A percentile compares a stretch with the other conserved stretches of the same genome.
Evolutionary conservation across 2,113 vertebrate genomes (phyloP).

Genomic region (Rhinoptilus africanus): DNA sequence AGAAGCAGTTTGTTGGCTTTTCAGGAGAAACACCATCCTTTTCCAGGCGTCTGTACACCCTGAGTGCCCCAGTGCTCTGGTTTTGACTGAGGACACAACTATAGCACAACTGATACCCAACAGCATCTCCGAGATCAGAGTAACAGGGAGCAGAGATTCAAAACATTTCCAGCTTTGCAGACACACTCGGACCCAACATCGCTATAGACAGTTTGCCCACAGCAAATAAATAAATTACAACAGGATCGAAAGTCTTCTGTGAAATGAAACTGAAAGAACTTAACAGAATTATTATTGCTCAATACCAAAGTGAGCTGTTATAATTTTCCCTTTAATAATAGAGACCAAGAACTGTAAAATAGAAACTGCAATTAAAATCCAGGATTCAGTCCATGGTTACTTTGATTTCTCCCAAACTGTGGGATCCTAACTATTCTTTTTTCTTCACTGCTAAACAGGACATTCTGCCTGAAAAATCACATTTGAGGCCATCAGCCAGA

Average conservation of each 20-base stretch:
- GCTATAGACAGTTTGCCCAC: neutral
- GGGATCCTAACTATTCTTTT: neutral
- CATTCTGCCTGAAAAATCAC: neutral
- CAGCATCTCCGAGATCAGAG: neutral
- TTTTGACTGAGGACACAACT: neutral
- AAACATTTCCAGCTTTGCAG: neutral
- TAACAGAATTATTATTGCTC: neutral
- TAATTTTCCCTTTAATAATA: neutral
- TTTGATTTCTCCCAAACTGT: rapidly evolving
- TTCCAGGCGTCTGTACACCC: neutral
- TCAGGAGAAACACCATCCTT: neutral
- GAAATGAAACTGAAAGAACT: neutral
- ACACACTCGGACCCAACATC: neutral
- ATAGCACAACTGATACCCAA: neutral
- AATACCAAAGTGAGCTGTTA: neutral
- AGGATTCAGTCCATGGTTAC: neutral
- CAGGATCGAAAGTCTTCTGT: neutral
- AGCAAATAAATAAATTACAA: neutral
- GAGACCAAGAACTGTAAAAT: neutral
- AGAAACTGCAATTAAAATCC: neutral
- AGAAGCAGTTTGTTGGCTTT: neutral
- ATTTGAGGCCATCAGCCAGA: neutral
- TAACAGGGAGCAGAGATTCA: neutral
- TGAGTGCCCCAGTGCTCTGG: neutral
- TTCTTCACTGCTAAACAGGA: neutral